Percentiles rank a stretch among this genome's conserved stretches.
phyloP scores from a whole-genome alignment of 2,888 invertebrate genomes.

The Formica aserva region DNA sequence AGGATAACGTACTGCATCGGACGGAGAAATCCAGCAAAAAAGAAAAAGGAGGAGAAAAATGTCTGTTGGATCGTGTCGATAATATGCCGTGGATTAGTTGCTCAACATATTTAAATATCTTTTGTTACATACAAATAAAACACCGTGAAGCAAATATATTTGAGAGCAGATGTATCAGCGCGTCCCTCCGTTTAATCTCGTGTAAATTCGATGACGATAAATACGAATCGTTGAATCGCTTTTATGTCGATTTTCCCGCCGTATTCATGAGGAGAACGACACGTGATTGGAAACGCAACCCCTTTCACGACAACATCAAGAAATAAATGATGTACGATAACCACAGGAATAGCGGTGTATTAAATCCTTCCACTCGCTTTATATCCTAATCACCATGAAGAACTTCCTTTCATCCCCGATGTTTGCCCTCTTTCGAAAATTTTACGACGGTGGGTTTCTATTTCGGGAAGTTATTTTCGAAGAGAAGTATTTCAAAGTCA shows the following conservation, averaged over 20 bases:
- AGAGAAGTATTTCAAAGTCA: background rate
- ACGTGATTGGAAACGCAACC: background rate
- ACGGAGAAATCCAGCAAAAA: background rate
- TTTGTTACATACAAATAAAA: background rate
- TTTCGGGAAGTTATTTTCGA: background rate
- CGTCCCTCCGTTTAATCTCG: slow-evolving; percentile 22
- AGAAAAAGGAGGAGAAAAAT: background rate
- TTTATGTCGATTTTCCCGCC: slow-evolving; percentile 18
- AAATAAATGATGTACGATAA: slow-evolving; percentile 11
- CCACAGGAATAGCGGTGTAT: background rate
- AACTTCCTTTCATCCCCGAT: background rate
- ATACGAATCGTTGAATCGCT: slow-evolving; percentile 30
- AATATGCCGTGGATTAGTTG: background rate
- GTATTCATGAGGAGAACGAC: background rate
- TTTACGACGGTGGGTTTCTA: background rate
- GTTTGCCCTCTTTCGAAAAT: background rate
- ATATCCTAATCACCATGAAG: background rate
- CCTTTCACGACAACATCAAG: background rate
- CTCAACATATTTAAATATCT: background rate
- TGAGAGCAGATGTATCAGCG: background rate
- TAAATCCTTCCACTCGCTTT: background rate
- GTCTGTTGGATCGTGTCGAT: background rate
- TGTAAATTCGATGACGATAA: slow-evolving; percentile 26
- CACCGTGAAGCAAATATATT: background rate
- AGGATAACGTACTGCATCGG: background rate